Evolutionary conservation across 2,797 vertebrate species (phyloP).

Genomic region (Lithobates sylvaticus): DNA sequence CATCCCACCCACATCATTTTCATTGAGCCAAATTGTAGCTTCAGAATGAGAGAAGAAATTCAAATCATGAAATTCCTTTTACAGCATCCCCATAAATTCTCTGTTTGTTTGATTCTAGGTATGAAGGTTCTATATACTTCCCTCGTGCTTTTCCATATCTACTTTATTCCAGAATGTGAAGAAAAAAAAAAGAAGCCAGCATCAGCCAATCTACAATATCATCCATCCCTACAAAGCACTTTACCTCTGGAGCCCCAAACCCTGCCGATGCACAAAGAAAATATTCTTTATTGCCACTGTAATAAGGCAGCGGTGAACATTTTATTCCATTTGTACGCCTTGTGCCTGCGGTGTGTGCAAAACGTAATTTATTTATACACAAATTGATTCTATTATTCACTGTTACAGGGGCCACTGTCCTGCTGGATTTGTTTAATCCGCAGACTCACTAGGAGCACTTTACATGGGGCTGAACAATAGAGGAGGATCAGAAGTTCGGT

Average conservation of each 20-base stretch:
- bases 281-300: constrained; percentile 22
- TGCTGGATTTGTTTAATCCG: constrained; percentile 69
- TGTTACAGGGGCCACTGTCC: constrained; percentile 18
- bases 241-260: neutral
- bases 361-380: constrained; percentile 53
- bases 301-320: constrained; percentile 20
- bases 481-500: neutral
- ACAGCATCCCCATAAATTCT: too few relatives aligned
- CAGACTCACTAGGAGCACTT: constrained; percentile 66
- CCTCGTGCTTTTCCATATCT: neutral
- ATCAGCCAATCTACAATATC: constrained; percentile 2
- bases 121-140: too few relatives aligned
- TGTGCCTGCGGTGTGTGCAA: constrained; percentile 40
- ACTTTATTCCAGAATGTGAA: constrained; percentile 11
- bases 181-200: neutral
- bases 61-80: too few relatives aligned
- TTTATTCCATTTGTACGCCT: constrained; percentile 44
- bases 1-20: too few relatives aligned
- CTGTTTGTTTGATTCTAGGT: too few relatives aligned
- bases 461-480: constrained; percentile 72
- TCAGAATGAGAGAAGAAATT: too few relatives aligned
- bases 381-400: constrained; percentile 57
- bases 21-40: too few relatives aligned
- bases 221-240: constrained; percentile 9
- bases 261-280: neutral